A percentile compares a stretch with the other conserved stretches of the same genome.
Evolutionary conservation across 2,888 invertebrate species (phyloP).

Genomic region (Andrena marginata): DNA sequence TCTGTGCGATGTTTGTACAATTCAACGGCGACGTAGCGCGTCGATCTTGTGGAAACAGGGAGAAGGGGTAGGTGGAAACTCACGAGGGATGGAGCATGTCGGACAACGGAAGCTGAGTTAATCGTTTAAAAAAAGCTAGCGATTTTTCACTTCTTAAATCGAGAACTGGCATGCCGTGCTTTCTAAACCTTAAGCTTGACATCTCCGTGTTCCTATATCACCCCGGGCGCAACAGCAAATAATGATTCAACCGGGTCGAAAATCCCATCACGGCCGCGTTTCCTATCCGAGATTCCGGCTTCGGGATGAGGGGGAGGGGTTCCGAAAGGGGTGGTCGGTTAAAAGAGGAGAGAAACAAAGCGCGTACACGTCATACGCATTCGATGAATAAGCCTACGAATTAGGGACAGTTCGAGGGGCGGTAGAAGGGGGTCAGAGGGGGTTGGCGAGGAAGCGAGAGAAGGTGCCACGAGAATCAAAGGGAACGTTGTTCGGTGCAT

Average conservation of each 20-base stretch:
- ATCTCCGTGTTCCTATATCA: not conserved
- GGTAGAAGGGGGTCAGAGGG: conserved; percentile 8
- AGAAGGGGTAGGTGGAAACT: not conserved
- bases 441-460: conserved; percentile 20
- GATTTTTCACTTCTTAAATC: too few relatives aligned
- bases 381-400: conserved; percentile 79
- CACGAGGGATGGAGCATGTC: not conserved
- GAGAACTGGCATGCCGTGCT: too few relatives aligned
- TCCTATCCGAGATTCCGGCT: conserved; percentile 21
- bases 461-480: conserved; percentile 61
- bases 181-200: too few relatives aligned
- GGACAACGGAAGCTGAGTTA: not conserved
- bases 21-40: not conserved
- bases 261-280: conserved; percentile 14
- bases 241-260: conserved; percentile 35
- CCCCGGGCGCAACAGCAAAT: conserved; percentile 1
- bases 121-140: not conserved
- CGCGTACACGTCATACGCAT: conserved; percentile 77
- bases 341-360: conserved; percentile 51
- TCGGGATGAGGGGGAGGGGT: not conserved
- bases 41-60: not conserved
- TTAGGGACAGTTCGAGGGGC: conserved; percentile 58
- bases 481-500: conserved; percentile 37
- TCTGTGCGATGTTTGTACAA: not conserved
- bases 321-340: conserved; percentile 35